phyloP scores from a whole-genome alignment of 2,888 invertebrate species.

The Epistrophe grossulariae region DNA sequence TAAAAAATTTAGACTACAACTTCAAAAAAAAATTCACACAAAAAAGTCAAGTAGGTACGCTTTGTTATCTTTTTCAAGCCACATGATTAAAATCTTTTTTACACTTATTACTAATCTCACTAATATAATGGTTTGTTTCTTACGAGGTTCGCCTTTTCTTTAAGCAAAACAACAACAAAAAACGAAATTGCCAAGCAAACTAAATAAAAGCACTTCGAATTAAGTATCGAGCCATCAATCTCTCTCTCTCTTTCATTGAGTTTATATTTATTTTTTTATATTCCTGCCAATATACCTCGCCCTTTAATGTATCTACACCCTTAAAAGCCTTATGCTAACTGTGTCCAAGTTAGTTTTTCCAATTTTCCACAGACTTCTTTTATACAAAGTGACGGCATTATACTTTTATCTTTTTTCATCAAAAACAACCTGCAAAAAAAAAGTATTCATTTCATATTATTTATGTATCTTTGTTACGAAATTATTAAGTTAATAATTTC shows the following conservation, averaged over 20 bases:
- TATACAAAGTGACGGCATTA: slow-evolving; percentile 47
- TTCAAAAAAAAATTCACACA: too few relatives aligned
- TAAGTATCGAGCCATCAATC: slow-evolving; percentile 18
- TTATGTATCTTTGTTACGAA: slow-evolving; percentile 49
- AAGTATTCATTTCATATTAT: slow-evolving; percentile 48
- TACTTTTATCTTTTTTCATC: slow-evolving; percentile 46
- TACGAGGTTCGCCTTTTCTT: too few relatives aligned
- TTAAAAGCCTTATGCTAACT: slow-evolving; percentile 3
- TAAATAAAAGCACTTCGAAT: slow-evolving; percentile 35
- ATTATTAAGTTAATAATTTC: slow-evolving; percentile 51
- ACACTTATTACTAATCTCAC: too few relatives aligned
- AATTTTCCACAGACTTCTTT: slow-evolving; percentile 36
- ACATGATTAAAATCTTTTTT: too few relatives aligned
- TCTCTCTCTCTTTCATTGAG: slow-evolving; percentile 6
- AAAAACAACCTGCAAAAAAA: slow-evolving; percentile 38
- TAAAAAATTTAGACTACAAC: too few relatives aligned
- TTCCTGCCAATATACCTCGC: not conserved
- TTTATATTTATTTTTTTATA: slow-evolving; percentile 42
- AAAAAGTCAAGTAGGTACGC: too few relatives aligned
- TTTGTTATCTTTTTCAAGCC: too few relatives aligned
- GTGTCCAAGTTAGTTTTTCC: slow-evolving; percentile 35
- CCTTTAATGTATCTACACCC: not conserved
- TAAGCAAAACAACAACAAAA: slow-evolving; percentile 3
- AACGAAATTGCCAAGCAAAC: slow-evolving; percentile 14
- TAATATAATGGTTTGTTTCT: too few relatives aligned